Evolutionary conservation across 2,797 vertebrate species (phyloP), one percentile per base, ranked within the genome.

Genomic region (Danio aesculapii): DNA sequence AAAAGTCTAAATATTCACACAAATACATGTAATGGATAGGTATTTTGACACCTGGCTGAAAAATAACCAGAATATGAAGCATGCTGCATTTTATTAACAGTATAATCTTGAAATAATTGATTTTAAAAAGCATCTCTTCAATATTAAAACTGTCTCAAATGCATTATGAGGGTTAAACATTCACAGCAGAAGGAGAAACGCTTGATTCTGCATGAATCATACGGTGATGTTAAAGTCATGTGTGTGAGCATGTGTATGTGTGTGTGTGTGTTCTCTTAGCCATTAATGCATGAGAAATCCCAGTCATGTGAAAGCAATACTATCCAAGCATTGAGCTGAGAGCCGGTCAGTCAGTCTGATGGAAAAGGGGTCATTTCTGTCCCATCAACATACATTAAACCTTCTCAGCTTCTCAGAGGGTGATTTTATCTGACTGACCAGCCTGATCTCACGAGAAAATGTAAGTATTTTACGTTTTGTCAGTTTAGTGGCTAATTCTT

Each of bases 291-390:
- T 47, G 43, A 59, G 43, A 59, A 58, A 59, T 73, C 75, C 62
- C 62, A 16, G 50, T 78, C 46, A 78, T 61, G 75, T 77, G 46
- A 70, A 69, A 78, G 55, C 16, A 50, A 61, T 61, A 17, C 19
- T 39, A 55, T 77, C 17, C 11, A 61, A 50, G 53, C 55, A 69
- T 50, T 59, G 21, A 69, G 12, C 70, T 58, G 53, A 46, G 53
- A 58, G 41, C 46, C 30, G 58, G 52, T 58, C 63, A 39, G 62
- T 67, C 50, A 67, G 17, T 55, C 11, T 39, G 11, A n/a, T 12
- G 77, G 7, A 55, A 55, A 17, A 17, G 47, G 57, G 62, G 79
- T 66, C 70, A 79, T 6, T 63, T 53, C 30, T 19, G 53, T 17
- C 21, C 10, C 7, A 50, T 30, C 57, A 16, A 62, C 53, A 67